Evolutionary conservation across 1,140 invertebrate species (phyloP).

Genomic region (Bombus pascuorum): DNA sequence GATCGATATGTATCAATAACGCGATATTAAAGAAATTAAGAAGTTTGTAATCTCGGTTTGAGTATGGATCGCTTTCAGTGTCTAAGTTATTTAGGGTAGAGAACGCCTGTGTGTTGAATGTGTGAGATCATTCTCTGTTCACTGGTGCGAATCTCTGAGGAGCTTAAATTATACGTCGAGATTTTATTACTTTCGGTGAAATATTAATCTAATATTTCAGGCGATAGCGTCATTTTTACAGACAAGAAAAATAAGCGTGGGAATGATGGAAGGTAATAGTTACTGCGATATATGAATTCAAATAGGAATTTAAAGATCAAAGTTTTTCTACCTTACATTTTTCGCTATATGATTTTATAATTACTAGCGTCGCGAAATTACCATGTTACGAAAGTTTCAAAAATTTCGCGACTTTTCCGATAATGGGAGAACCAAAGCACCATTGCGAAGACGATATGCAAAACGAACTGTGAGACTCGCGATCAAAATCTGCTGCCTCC

Average conservation of each 20-base stretch:
- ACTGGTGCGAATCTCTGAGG: neutral
- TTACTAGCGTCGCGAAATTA: neutral
- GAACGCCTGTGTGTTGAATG: neutral
- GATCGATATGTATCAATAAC: neutral
- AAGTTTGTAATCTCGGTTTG: neutral
- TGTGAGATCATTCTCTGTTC: neutral
- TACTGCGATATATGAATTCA: neutral
- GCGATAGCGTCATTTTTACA: neutral
- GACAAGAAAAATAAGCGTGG: neutral
- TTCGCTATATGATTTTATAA: neutral
- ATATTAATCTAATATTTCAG: slow-evolving; percentile 6
- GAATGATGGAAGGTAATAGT: neutral
- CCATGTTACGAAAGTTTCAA: neutral
- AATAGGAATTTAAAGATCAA: neutral
- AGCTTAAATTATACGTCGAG: neutral
- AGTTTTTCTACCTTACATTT: neutral
- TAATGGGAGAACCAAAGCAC: no score
- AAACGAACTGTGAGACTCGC: no score
- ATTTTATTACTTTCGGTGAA: slow-evolving; percentile 10
- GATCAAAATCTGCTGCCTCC: no score
- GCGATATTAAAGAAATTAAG: neutral
- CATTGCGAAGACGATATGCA: no score
- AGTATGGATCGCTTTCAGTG: neutral
- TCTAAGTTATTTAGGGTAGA: neutral
- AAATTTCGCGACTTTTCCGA: no score